These are phyloP conservation scores for Misgurnus anguillicaudatus DNA, from an alignment of 2,113 vertebrate genomes.

Conservation along the genomic window DNA sequence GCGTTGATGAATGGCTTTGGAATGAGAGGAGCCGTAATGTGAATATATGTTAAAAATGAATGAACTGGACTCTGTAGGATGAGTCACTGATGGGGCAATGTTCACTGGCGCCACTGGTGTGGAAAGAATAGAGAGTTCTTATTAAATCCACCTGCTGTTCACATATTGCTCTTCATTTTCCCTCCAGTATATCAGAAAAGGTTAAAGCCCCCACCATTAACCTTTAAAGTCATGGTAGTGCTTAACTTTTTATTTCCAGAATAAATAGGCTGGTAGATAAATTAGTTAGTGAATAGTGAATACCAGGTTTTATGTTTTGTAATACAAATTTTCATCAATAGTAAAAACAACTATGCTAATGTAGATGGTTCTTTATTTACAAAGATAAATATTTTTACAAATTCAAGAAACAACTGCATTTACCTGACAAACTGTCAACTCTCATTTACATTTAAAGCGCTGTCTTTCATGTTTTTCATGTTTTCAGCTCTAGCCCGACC, in stretches of 20 bases:
- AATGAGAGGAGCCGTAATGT: constrained; percentile 27
- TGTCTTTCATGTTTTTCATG: no score
- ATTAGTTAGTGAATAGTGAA: constrained; percentile 8
- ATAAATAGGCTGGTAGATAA: constrained; percentile 32
- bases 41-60: constrained; percentile 51
- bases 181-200: constrained; percentile 25
- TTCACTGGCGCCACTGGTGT: constrained; percentile 13
- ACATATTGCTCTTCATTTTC: constrained; percentile 59
- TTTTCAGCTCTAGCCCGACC: no score
- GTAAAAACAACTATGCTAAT: no score
- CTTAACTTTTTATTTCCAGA: constrained; percentile 28
- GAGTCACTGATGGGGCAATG: constrained; percentile 40
- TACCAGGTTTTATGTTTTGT: not conserved
- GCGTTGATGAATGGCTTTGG: constrained; percentile 36
- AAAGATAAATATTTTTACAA: no score
- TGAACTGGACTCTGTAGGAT: constrained; percentile 30
- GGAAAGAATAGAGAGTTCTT: constrained; percentile 35
- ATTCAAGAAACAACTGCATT: no score
- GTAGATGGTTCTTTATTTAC: no score
- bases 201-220: constrained; percentile 41
- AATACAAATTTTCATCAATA: not conserved
- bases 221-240: constrained; percentile 54
- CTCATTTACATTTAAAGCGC: no score
- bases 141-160: constrained; percentile 55
- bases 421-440: no score